phyloP scores from a whole-genome alignment of 1,140 invertebrate species.

The Apis laboriosa region DNA sequence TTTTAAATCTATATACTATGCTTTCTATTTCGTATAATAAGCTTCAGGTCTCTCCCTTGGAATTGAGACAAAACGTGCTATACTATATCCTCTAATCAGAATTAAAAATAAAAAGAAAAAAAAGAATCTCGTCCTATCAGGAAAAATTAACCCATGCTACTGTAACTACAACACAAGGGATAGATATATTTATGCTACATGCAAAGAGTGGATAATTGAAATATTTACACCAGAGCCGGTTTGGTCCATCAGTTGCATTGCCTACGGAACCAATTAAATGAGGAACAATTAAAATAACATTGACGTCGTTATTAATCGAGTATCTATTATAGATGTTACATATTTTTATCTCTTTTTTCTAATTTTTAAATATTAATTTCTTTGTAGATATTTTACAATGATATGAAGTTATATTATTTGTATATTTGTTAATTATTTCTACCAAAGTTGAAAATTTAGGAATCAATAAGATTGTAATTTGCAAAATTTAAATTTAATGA shows the following conservation, averaged over 20 bases:
- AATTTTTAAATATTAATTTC: too few relatives aligned
- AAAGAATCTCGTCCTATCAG: slow-evolving; percentile 7
- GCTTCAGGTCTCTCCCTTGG: neutral
- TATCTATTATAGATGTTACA: neutral
- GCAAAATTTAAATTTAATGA: too few relatives aligned
- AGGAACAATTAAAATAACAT: slow-evolving; percentile 43
- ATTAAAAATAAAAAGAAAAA: neutral
- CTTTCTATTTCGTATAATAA: slow-evolving; percentile 4
- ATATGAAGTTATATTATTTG: too few relatives aligned
- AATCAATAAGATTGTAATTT: too few relatives aligned
- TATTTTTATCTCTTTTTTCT: too few relatives aligned
- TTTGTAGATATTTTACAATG: too few relatives aligned
- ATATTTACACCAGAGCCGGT: slow-evolving; percentile 93
- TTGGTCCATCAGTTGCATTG: slow-evolving; percentile 95
- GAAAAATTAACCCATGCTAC: slow-evolving; percentile 40
- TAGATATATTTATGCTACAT: slow-evolving; percentile 23
- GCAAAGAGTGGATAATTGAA: slow-evolving; percentile 53
- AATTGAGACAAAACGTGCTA: neutral
- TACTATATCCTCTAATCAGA: neutral
- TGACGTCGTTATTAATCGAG: neutral
- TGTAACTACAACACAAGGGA: slow-evolving; percentile 54
- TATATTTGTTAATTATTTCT: too few relatives aligned
- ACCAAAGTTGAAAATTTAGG: too few relatives aligned
- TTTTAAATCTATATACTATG: slow-evolving; percentile 23
- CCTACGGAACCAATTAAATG: slow-evolving; percentile 81